Conservation (phyloP, 2,113 vertebrate genomes). For the Zapornia atra region DNA sequence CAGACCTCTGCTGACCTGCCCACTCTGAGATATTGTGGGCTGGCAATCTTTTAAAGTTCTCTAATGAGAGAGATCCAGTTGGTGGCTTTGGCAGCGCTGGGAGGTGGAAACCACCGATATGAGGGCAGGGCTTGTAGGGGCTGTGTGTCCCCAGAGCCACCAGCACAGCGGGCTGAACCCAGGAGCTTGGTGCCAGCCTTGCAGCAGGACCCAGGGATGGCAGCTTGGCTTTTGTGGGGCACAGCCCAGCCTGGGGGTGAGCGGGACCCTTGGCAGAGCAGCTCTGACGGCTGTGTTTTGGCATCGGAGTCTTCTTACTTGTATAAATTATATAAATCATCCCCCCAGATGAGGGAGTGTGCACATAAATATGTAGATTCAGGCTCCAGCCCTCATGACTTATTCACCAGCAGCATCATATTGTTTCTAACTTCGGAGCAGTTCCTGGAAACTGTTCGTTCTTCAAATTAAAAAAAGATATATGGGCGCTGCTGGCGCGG, state of each 20-base stretch:
- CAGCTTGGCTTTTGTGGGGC: not conserved
- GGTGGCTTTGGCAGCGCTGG: not conserved
- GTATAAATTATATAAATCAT: conserved; percentile 38
- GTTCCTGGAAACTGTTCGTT: conserved; percentile 66
- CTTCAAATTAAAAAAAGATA: conserved; percentile 64
- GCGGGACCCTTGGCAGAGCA: not conserved
- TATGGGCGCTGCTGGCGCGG: not conserved
- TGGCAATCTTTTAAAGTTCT: not conserved
- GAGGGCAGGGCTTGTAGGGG: not conserved
- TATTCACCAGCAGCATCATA: conserved; percentile 67
- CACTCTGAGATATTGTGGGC: rapidly evolving
- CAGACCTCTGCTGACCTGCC: not conserved
- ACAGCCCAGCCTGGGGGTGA: not conserved
- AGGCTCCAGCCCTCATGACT: conserved; percentile 65
- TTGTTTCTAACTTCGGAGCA: conserved; percentile 69
- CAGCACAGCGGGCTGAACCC: rapidly evolving
- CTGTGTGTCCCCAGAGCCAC: not conserved
- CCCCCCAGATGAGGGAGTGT: not conserved
- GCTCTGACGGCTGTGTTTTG: not conserved
- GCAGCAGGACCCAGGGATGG: not conserved
- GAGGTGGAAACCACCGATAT: rapidly evolving
- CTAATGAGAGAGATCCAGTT: not conserved
- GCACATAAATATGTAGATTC: conserved; percentile 63
- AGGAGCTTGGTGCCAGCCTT: not conserved
- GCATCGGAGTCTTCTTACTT: not conserved